A percentile compares a stretch with the other conserved stretches of the same genome.
phyloP scores from a whole-genome alignment of 1,140 invertebrate genomes.

The Cecropterus lyciades region DNA sequence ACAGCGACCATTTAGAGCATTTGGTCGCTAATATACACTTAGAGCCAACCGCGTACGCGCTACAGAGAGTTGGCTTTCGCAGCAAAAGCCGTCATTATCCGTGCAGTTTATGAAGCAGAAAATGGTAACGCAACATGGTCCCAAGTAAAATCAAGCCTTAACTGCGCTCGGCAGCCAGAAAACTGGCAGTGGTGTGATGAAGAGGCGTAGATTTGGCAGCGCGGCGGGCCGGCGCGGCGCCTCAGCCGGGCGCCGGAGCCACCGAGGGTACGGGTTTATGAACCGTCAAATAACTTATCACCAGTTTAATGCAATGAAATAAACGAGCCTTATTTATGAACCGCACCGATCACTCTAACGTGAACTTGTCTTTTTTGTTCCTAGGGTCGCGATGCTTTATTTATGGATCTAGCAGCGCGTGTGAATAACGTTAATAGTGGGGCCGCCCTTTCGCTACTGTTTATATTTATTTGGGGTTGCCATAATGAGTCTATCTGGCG shows the following conservation, averaged over 20 bases:
- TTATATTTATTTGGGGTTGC: conserved; percentile 81
- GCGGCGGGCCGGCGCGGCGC: conserved; percentile 51
- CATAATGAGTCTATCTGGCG: conserved; percentile 79
- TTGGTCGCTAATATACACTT: conserved; percentile 20
- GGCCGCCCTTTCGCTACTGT: conserved; percentile 73
- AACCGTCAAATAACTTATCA: conserved; percentile 78
- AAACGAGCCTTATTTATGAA: conserved; percentile 76
- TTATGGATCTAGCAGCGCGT: conserved; percentile 76
- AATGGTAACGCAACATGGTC: conserved; percentile 61
- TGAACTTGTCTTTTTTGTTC: conserved; percentile 68
- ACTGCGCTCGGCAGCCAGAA: conserved; percentile 61
- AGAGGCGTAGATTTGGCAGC: conserved; percentile 70
- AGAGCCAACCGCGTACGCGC: conserved; percentile 16
- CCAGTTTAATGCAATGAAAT: conserved; percentile 79
- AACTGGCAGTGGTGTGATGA: conserved; percentile 57
- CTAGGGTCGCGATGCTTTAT: conserved; percentile 64
- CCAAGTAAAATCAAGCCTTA: conserved; percentile 55
- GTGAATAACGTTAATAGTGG: conserved; percentile 79
- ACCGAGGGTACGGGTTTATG: conserved; percentile 62
- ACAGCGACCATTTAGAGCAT: conserved; percentile 9
- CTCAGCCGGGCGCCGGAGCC: conserved; percentile 50
- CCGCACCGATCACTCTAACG: conserved; percentile 63
- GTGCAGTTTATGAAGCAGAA: conserved; percentile 68
- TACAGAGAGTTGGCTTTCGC: conserved; percentile 48
- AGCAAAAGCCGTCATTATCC: conserved; percentile 49